Conservation (phyloP, 1,140 invertebrate species). For the Calycopis cecrops region DNA sequence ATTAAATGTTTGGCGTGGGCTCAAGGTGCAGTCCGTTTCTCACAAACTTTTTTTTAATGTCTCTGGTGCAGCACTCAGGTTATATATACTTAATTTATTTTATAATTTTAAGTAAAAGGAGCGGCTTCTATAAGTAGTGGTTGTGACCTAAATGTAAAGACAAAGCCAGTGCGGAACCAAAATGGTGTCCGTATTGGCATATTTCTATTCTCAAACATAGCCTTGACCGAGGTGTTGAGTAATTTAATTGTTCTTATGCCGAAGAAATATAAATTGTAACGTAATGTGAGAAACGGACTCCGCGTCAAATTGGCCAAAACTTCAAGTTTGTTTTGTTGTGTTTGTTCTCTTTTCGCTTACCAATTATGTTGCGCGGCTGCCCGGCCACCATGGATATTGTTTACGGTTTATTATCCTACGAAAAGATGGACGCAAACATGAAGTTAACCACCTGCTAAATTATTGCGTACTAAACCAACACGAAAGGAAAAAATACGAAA, state of each 20-base stretch:
- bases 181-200: background rate
- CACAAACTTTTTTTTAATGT: conserved; percentile 7
- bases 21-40: conserved; percentile 15
- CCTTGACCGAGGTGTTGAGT: background rate
- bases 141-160: conserved; percentile 7
- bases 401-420: conserved; percentile 44
- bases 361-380: conserved; percentile 41
- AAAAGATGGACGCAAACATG: conserved; percentile 60
- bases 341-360: conserved; percentile 68
- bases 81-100: background rate
- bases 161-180: no score
- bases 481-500: conserved; percentile 42
- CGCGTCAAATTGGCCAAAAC: conserved; percentile 40
- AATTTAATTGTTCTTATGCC: conserved; percentile 19
- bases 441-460: conserved; percentile 60
- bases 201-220: background rate
- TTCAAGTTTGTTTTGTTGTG: conserved; percentile 69
- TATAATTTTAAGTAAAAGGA: no score
- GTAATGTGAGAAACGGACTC: conserved; percentile 4
- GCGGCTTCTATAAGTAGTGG: background rate
- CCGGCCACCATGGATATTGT: conserved; percentile 25
- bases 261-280: conserved; percentile 11
- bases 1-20: conserved; percentile 41
- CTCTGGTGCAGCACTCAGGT: conserved; percentile 5
- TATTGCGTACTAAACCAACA: conserved; percentile 53